Percentiles rank a stretch among this genome's conserved stretches.
Evolutionary conservation across 2,797 vertebrate species (phyloP).

Genomic region (Danio jaintianensis): DNA sequence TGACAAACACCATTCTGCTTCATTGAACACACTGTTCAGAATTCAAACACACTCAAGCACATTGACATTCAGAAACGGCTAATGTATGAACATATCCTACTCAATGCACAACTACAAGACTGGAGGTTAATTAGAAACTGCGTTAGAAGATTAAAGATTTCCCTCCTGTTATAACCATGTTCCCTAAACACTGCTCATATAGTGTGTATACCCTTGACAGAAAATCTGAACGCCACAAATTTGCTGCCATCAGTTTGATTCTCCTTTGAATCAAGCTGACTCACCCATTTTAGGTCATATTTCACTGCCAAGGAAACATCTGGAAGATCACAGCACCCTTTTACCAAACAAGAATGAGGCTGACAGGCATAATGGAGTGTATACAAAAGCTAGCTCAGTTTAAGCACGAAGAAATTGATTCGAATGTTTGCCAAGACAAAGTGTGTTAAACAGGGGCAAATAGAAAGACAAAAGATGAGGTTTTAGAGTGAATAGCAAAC

Average conservation of each 20-base stretch:
- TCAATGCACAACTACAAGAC: constrained; percentile 11
- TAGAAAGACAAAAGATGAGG: background rate
- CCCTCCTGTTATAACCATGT: background rate
- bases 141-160: background rate
- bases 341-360: constrained; percentile 15
- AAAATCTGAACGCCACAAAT: constrained; percentile 23
- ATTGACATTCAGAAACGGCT: background rate
- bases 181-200: background rate
- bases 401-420: background rate
- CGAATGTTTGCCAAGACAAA: constrained; percentile 9
- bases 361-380: constrained; percentile 30
- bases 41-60: background rate
- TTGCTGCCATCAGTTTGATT: constrained; percentile 32
- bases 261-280: background rate
- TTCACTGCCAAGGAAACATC: constrained; percentile 44
- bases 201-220: constrained; percentile 11
- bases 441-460: background rate
- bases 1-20: background rate
- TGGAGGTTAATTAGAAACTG: background rate
- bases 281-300: constrained; percentile 40
- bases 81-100: background rate
- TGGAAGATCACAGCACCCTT: constrained; percentile 27
- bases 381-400: constrained; percentile 7
- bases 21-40: background rate
- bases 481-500: background rate